A percentile compares a stretch with the other conserved stretches of the same genome.
Evolutionary conservation across 2,888 invertebrate genomes (phyloP).

Genomic region (Rhagonycha lutea): DNA sequence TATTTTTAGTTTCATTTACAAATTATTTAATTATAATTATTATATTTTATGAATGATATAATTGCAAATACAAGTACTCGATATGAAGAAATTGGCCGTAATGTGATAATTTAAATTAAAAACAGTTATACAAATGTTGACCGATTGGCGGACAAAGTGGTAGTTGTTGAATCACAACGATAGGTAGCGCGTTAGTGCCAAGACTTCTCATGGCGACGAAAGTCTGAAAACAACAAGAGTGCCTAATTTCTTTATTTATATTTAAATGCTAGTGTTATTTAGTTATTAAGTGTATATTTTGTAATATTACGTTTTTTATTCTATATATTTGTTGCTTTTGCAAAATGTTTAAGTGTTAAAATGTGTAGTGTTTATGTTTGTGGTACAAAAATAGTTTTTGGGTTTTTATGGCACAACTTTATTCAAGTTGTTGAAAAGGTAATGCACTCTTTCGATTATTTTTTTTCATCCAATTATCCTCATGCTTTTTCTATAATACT

Average conservation of each 20-base stretch:
- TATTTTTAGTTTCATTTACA: background rate
- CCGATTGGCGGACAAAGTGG: slow-evolving; percentile 6
- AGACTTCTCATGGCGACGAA: slow-evolving; percentile 38
- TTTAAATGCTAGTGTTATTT: slow-evolving; percentile 37
- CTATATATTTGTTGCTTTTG: slow-evolving; percentile 30
- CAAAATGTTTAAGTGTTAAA: slow-evolving; percentile 40
- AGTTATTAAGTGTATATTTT: slow-evolving; percentile 34
- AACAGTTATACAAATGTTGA: background rate
- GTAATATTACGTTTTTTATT: slow-evolving; percentile 28
- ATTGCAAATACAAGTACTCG: background rate
- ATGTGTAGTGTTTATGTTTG: slow-evolving; percentile 41
- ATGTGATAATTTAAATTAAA: background rate
- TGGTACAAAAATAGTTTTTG: slow-evolving; percentile 41
- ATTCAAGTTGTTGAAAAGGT: slow-evolving; percentile 32
- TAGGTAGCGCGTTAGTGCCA: slow-evolving; percentile 33
- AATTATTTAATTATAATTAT: background rate
- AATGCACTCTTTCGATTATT: slow-evolving; percentile 9
- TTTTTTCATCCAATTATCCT: background rate
- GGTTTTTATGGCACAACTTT: slow-evolving; percentile 38
- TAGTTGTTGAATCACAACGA: slow-evolving; percentile 29
- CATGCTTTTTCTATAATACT: background rate
- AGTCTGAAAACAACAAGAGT: slow-evolving; percentile 34
- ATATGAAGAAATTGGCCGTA: background rate
- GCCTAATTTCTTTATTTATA: slow-evolving; percentile 38
- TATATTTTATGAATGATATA: background rate